Percentiles rank a stretch among this genome's conserved stretches.
These are phyloP conservation scores for Virgularia gustaviana DNA, from an alignment of 92 coral and sea anemone species.

Conservation along the genomic window DNA sequence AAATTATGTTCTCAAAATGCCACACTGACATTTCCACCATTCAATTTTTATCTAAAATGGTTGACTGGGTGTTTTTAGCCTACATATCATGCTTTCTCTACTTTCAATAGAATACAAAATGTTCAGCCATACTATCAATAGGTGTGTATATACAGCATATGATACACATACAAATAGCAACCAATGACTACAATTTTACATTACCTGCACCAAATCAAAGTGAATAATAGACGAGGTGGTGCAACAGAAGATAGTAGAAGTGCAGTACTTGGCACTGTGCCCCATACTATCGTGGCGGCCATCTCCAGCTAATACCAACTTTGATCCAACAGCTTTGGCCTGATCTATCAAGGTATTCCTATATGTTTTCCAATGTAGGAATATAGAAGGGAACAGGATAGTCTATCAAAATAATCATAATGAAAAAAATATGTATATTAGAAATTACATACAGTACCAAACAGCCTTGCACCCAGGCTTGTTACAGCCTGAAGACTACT, in stretches of 20 bases:
- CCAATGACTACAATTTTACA: neutral
- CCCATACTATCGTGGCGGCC: slow-evolving; percentile 63
- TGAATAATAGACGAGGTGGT: slow-evolving; percentile 43
- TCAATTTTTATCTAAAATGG: no score
- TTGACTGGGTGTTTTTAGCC: no score
- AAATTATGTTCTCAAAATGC: no score
- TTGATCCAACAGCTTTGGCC: slow-evolving; percentile 4
- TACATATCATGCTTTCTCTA: no score
- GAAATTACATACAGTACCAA: neutral
- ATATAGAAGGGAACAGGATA: slow-evolving; percentile 42
- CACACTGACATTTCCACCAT: no score
- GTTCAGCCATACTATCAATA: slow-evolving; percentile 44
- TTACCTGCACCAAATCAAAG: slow-evolving; percentile 58
- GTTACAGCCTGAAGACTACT: no score
- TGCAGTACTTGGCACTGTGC: slow-evolving; percentile 60
- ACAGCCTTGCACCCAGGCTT: neutral
- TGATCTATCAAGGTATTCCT: slow-evolving; percentile 13
- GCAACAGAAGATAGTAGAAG: slow-evolving; percentile 52
- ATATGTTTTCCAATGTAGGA: slow-evolving; percentile 43
- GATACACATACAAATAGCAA: neutral
- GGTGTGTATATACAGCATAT: neutral
- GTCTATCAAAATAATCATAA: slow-evolving; percentile 21
- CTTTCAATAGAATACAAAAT: no score
- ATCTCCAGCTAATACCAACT: slow-evolving; percentile 53
- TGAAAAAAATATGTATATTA: no score